Percentiles rank a stretch among this genome's conserved stretches.
Evolutionary conservation across 2,888 invertebrate genomes (phyloP).

Genomic region (Melinaea menophilus): DNA sequence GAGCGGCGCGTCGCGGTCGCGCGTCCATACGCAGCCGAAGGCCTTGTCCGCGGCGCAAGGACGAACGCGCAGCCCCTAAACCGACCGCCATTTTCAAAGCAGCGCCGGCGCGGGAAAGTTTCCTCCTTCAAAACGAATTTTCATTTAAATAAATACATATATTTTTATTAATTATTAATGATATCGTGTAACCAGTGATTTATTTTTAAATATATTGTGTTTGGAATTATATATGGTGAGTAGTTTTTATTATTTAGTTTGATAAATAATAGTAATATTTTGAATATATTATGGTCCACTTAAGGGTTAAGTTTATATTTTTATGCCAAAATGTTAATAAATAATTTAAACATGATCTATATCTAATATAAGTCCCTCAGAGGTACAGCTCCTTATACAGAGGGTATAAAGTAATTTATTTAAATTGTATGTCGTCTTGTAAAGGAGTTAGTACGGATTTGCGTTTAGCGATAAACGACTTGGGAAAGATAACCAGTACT

Average conservation of each 20-base stretch:
- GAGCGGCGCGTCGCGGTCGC: slow-evolving; percentile 60
- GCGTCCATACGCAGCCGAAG: slow-evolving; percentile 65
- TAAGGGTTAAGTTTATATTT: too few relatives aligned
- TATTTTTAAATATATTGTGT: neutral
- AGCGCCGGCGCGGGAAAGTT: slow-evolving; percentile 55
- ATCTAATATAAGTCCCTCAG: too few relatives aligned
- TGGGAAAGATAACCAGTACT: too few relatives aligned
- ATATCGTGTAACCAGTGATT: neutral
- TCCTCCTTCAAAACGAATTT: slow-evolving; percentile 10
- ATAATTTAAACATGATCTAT: too few relatives aligned
- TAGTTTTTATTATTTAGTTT: neutral
- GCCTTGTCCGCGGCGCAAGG: slow-evolving; percentile 74
- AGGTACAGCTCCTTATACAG: too few relatives aligned
- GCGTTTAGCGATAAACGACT: too few relatives aligned
- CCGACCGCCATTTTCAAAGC: slow-evolving; percentile 65
- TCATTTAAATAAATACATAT: neutral
- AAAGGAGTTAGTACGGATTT: too few relatives aligned
- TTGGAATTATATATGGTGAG: neutral
- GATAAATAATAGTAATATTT: neutral
- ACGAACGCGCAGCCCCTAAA: slow-evolving; percentile 71
- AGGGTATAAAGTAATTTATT: too few relatives aligned
- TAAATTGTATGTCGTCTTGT: too few relatives aligned
- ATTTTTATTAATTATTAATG: neutral
- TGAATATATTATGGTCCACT: too few relatives aligned
- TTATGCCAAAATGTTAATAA: too few relatives aligned